phyloP scores from a whole-genome alignment of 2,113 vertebrate species.

The Gavialis gangeticus region DNA sequence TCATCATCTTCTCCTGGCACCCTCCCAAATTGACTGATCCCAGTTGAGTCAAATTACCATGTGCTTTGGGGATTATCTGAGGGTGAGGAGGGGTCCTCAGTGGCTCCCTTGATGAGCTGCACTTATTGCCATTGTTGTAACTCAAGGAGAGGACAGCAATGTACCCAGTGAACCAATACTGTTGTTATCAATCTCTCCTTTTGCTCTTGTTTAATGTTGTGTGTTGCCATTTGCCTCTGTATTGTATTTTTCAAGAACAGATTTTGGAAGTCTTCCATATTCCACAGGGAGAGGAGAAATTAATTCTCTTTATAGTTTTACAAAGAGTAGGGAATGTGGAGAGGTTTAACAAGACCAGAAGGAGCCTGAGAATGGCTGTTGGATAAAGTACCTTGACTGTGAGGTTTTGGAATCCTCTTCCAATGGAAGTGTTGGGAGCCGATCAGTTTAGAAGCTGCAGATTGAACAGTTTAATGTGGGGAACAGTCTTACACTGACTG shows the following conservation, averaged over 20 bases:
- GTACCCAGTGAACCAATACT: rapidly evolving
- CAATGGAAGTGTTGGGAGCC: background rate
- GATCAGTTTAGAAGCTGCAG: background rate
- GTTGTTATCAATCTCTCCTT: rapidly evolving
- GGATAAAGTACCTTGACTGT: background rate
- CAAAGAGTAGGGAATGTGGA: background rate
- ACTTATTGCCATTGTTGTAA: background rate
- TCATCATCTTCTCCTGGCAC: background rate
- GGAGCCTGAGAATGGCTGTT: background rate
- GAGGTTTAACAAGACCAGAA: background rate
- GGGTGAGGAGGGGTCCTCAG: background rate
- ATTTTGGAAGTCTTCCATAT: background rate
- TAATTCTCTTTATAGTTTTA: background rate
- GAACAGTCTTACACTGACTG: background rate
- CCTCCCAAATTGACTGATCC: rapidly evolving
- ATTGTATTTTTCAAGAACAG: background rate
- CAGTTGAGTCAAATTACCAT: background rate
- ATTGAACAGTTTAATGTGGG: background rate
- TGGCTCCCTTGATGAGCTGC: background rate
- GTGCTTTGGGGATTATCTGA: background rate
- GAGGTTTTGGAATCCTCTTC: background rate
- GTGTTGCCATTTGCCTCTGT: background rate
- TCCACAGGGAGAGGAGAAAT: background rate
- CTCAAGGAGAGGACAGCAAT: background rate
- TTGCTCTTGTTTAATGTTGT: background rate